Percentiles rank a stretch among this genome's conserved stretches.
These are phyloP conservation scores for Enteromius trimaculatus DNA, from an alignment of 2,797 vertebrate genomes.

Conservation along the genomic window DNA sequence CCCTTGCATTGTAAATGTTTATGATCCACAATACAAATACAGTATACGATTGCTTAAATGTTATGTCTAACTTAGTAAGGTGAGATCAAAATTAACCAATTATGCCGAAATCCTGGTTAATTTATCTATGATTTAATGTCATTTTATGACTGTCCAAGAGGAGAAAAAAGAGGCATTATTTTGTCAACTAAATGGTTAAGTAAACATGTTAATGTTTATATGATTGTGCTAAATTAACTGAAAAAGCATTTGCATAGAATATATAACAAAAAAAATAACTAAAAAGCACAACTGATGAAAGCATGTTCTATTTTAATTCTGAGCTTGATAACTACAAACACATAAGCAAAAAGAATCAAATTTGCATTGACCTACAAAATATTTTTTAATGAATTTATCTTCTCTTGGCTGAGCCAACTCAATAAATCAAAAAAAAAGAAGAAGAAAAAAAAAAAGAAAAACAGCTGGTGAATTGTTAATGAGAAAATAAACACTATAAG, in stretches of 20 bases:
- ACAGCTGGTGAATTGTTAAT: slow-evolving; percentile 45
- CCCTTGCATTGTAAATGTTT: background rate
- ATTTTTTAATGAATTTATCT: slow-evolving; percentile 51
- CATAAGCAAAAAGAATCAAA: slow-evolving; percentile 29
- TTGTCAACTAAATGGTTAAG: background rate
- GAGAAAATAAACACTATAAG: slow-evolving; percentile 57
- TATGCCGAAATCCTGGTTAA: no score
- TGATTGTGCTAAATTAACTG: background rate
- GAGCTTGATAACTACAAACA: background rate
- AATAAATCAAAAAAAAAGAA: slow-evolving; percentile 47
- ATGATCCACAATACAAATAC: background rate
- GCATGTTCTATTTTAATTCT: background rate
- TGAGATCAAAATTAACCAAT: background rate
- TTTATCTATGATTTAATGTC: background rate
- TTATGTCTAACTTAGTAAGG: background rate
- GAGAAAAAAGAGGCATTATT: background rate
- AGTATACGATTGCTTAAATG: background rate
- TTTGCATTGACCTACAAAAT: slow-evolving; percentile 42
- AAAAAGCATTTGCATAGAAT: background rate
- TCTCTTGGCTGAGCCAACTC: slow-evolving; percentile 55
- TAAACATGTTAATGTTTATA: background rate
- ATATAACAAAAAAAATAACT: background rate
- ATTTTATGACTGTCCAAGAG: background rate
- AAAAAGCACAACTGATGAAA: background rate
- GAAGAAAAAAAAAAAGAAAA: background rate